phyloP scores from a whole-genome alignment of 64 coral and sea anemone species.

The Actinia equina region DNA sequence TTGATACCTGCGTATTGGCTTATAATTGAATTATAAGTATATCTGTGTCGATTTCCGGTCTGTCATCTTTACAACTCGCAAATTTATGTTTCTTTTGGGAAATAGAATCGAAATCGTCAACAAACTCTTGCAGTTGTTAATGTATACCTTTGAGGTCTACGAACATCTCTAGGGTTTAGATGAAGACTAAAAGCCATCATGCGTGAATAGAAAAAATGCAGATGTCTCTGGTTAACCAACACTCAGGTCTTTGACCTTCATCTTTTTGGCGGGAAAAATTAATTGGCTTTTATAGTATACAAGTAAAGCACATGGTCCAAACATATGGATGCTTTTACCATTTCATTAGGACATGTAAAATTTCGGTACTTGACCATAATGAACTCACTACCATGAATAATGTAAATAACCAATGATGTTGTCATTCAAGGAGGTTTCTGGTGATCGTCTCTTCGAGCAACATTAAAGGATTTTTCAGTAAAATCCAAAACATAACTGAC shows the following conservation, averaged over 20 bases:
- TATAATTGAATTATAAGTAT: not conserved
- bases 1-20: too few species aligned
- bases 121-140: not conserved
- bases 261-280: slow-evolving; percentile 12
- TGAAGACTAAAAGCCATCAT: not conserved
- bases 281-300: not conserved
- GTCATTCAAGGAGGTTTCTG: not conserved
- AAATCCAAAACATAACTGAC: not conserved
- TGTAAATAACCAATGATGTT: not conserved
- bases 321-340: not conserved
- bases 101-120: not conserved
- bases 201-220: slow-evolving; percentile 5
- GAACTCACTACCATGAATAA: not conserved
- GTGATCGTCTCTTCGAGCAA: not conserved
- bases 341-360: not conserved
- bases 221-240: not conserved
- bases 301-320: not conserved
- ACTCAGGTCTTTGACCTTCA: not conserved
- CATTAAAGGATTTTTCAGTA: not conserved
- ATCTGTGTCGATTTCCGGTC: not conserved
- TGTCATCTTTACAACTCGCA: not conserved
- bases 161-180: not conserved
- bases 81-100: not conserved
- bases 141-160: not conserved
- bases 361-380: not conserved